Percentiles rank a stretch among this genome's conserved stretches.
Evolutionary conservation across 2,888 invertebrate genomes (phyloP).

Genomic region (Keiferia lycopersicella): DNA sequence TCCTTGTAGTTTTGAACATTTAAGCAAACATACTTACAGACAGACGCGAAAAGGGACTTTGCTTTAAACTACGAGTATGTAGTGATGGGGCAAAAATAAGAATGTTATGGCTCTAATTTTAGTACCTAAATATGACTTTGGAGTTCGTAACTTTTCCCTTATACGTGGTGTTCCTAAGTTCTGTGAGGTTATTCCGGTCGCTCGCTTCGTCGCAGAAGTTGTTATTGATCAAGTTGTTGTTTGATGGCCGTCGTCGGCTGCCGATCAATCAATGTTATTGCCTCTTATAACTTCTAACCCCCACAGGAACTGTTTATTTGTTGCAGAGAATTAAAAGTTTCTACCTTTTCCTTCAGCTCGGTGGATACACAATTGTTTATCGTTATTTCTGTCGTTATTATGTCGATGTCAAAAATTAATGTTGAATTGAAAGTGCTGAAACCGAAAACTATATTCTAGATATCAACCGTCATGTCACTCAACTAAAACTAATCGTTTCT

Average conservation of each 20-base stretch:
- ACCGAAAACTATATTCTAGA: too few relatives aligned
- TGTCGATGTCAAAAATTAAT: not conserved
- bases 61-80: too few relatives aligned
- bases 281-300: not conserved
- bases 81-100: too few relatives aligned
- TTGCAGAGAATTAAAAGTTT: not conserved
- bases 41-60: too few relatives aligned
- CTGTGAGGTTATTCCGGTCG: not conserved
- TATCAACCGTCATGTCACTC: too few relatives aligned
- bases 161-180: not conserved
- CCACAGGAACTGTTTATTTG: slow-evolving; percentile 11
- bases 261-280: slow-evolving; percentile 25
- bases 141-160: too few relatives aligned
- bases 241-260: slow-evolving; percentile 9
- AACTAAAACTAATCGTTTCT: too few relatives aligned
- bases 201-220: slow-evolving; percentile 44
- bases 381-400: not conserved
- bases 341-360: not conserved
- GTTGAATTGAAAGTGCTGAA: not conserved
- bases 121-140: too few relatives aligned
- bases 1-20: too few relatives aligned
- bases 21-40: too few relatives aligned
- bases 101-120: too few relatives aligned
- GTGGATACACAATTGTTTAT: not conserved
- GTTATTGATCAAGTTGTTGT: slow-evolving; percentile 32